Evolutionary conservation across 2,888 invertebrate genomes (phyloP), one percentile per base, ranked within the genome.

Genomic region (Koerneria pararmatus): DNA sequence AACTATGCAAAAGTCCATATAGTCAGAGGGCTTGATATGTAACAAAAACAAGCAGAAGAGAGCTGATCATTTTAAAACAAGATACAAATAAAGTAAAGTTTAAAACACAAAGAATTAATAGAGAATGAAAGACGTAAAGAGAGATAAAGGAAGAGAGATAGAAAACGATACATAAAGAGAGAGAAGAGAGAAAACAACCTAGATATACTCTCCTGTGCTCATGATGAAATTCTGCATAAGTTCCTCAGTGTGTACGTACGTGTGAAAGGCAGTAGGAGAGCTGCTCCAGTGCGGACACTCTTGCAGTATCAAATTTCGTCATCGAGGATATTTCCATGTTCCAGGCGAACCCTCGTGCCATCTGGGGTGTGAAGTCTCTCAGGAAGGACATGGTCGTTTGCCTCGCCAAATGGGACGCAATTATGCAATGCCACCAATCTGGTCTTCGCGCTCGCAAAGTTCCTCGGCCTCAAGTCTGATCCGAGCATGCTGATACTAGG

Each of bases 401-500:
- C 58, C 70, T 81, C 5, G 78, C 81, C 60, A 80, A 82, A 59
- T 81, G 81, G 81, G 81, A 81, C 66, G 81, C 82, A 68, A 77
- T 78, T 60, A 78, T 81, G 80, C 74, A 76, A 49, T 81, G 81
- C 59, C 80, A 81, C 65, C 80, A 80, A 67, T 70, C 76, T 4
- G 81, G 81, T 24, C 79, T 81, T 37, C 74, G 81, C 37, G 81
- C 81, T 19, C 69, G 81, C 66, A 81, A 81, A 66, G 78, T 81
- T 62, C 74, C 76, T 51, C 71, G 75, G 19, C 41, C 41, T 19
- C 41, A 11, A 41, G 41, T 11, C 41, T 11, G 8, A 19, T 19
- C 8, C 41, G 11, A 41, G 41, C 19, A 19, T 19, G n/a, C n/a
- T n/a, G n/a, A n/a, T n/a, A n/a, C n/a, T n/a, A n/a, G n/a, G n/a